phyloP scores from a whole-genome alignment of 1,140 invertebrate genomes.

The Drosophila quadrilineata region DNA sequence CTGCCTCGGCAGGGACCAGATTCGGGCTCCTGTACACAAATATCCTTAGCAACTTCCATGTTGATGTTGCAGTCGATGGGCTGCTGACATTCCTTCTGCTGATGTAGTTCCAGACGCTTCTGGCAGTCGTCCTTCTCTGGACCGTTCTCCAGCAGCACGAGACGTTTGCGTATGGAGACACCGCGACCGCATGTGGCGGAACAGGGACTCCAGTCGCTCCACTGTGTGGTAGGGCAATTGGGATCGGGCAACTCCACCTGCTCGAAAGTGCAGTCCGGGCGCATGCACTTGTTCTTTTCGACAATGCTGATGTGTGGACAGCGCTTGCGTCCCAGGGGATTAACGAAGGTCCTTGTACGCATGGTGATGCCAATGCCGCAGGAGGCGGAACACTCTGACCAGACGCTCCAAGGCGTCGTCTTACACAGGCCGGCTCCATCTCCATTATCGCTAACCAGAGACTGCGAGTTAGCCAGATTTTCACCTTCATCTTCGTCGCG shows the following conservation, averaged over 20 bases:
- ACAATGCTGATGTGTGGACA: slow-evolving; percentile 87
- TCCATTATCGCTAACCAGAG: slow-evolving; percentile 65
- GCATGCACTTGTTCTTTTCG: slow-evolving; percentile 90
- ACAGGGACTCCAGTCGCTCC: slow-evolving; percentile 89
- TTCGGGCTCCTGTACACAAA: slow-evolving; percentile 88
- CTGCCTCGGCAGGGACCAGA: slow-evolving; percentile 91
- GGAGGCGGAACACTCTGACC: slow-evolving; percentile 91
- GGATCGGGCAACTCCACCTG: slow-evolving; percentile 84
- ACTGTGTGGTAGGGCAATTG: slow-evolving; percentile 86
- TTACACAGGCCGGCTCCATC: slow-evolving; percentile 85
- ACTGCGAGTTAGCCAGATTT: slow-evolving; percentile 69
- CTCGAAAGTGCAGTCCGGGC: slow-evolving; percentile 83
- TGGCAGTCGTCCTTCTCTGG: slow-evolving; percentile 84
- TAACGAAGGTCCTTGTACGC: slow-evolving; percentile 87
- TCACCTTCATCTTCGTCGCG: slow-evolving; percentile 80
- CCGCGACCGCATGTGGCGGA: slow-evolving; percentile 87
- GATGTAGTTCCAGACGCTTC: slow-evolving; percentile 84
- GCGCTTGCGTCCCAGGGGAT: slow-evolving; percentile 89
- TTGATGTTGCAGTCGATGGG: slow-evolving; percentile 87
- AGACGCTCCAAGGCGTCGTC: slow-evolving; percentile 88
- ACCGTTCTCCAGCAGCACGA: slow-evolving; percentile 85
- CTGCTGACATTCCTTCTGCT: slow-evolving; percentile 86
- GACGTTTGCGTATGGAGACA: slow-evolving; percentile 86
- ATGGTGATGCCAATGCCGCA: slow-evolving; percentile 91
- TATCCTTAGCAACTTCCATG: slow-evolving; percentile 88